Base-by-base conservation (phyloP, 2,113 vertebrate species). In the Proteles cristata region DNA sequence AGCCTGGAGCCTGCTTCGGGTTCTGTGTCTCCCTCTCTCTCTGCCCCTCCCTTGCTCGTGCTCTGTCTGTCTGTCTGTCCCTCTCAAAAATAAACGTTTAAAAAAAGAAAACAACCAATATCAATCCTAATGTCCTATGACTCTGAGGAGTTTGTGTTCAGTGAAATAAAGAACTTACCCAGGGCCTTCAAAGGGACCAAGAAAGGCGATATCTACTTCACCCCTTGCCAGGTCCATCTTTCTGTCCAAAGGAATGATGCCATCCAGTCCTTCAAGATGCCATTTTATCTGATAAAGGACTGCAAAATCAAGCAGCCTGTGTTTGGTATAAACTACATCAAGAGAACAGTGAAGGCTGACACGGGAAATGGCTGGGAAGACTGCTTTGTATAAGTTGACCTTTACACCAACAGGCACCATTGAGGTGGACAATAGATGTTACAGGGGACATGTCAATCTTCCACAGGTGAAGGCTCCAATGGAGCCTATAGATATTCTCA, bases 331-430 rank as follows among this genome's bases (percentile, higher is more conserved):
- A 99, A 99, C 98, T 99, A 99, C 90, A 99, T 99, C 97, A 99
- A 99, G 97, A 99, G 99, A 1, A 99, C 97, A 0, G 98, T 99
- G 97, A 99, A 93, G 85, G 99, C 99, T 0, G 99, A 99, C 97
- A 98, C 99, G 65, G 99, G 99, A 99, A 99, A 99, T 4, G 99
- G 99, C 97, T 99, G 99, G 99, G 99, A 99, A 96, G 99, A 99
- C 98, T 1, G 98, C 99, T 7, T 98, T 98, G 0, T 99, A 99
- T 98, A 99, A 99, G 98, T 93, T 99, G 63, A 98, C 99, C 73
- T 99, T 99, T 95, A 98, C 98, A 61, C 98, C 99, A 5, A 99
- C 99, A 50, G 99, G 99, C 33, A 99, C 99, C 31, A 99, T 99
- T 3, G 99, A 99, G 98, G 99, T 58, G 99, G 99, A 55, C 99